A percentile compares a stretch with the other conserved stretches of the same genome.
Conservation (phyloP, 2,888 invertebrate species). For the Uloborus plumipes region DNA sequence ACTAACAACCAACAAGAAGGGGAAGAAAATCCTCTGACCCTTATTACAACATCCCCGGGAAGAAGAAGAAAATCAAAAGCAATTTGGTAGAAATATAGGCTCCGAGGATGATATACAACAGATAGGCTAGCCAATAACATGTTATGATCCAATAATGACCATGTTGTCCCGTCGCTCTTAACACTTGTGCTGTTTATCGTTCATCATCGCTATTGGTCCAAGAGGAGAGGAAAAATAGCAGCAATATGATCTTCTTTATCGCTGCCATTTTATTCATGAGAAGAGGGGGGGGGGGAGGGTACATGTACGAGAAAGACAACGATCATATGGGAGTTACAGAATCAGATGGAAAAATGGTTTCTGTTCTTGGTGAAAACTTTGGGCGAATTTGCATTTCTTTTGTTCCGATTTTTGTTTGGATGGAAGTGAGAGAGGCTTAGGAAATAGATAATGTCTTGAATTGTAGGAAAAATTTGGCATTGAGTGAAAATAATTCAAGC, state of each 20-base stretch:
- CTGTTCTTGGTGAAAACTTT: too few relatives aligned
- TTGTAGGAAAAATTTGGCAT: too few relatives aligned
- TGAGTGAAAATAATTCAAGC: too few relatives aligned
- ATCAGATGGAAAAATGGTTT: too few relatives aligned
- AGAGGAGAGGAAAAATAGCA: constrained; percentile 22
- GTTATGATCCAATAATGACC: constrained; percentile 63
- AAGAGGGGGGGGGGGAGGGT: neutral
- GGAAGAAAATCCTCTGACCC: neutral
- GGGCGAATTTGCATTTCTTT: too few relatives aligned
- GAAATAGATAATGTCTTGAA: too few relatives aligned
- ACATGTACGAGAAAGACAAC: constrained; percentile 5
- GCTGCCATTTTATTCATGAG: constrained; percentile 24
- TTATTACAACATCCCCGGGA: constrained; percentile 14
- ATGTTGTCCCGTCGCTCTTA: constrained; percentile 43
- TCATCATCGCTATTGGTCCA: constrained; percentile 23
- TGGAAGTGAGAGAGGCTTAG: too few relatives aligned
- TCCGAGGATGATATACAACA: constrained; percentile 46
- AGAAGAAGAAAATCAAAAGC: constrained; percentile 26
- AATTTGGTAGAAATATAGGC: constrained; percentile 55
- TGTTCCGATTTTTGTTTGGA: too few relatives aligned
- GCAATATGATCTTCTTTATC: constrained; percentile 27
- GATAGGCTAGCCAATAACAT: constrained; percentile 62
- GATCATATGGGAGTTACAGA: too few relatives aligned
- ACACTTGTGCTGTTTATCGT: constrained; percentile 52
- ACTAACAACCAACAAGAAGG: neutral